These are phyloP conservation scores for Corythornis cristatus DNA, from an alignment of 2,113 vertebrate species.

Conservation along the genomic window DNA sequence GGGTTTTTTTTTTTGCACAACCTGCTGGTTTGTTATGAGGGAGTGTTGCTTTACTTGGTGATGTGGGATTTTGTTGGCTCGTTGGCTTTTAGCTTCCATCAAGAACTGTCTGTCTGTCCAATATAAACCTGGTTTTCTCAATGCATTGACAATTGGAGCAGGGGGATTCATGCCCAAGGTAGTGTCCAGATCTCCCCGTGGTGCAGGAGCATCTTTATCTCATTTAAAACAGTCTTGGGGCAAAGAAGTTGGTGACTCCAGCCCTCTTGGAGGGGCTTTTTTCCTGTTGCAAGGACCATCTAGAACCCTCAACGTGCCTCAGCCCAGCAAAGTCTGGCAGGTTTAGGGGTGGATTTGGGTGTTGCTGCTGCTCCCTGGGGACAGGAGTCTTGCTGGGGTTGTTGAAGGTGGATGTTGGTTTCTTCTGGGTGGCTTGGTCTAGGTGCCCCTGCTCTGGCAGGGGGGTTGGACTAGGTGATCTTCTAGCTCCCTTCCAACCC, in stretches of 20 bases:
- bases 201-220: rapidly evolving
- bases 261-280: background rate
- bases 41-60: background rate
- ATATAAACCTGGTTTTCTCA: background rate
- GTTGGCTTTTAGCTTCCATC: background rate
- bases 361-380: background rate
- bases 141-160: background rate
- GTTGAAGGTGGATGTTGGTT: background rate
- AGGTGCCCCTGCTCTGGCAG: too few relatives aligned
- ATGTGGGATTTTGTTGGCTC: rapidly evolving
- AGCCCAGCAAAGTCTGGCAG: background rate
- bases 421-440: background rate
- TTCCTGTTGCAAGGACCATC: background rate
- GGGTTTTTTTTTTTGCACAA: background rate
- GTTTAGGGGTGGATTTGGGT: background rate
- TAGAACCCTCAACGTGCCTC: background rate
- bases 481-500: too few relatives aligned
- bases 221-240: background rate
- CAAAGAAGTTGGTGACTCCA: background rate
- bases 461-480: too few relatives aligned
- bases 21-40: background rate
- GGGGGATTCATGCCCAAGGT: background rate
- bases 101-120: background rate
- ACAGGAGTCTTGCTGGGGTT: background rate
- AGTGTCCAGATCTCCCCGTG: background rate